phyloP scores from a whole-genome alignment of 2,888 invertebrate genomes.

The Pristionchus maxplancki region DNA sequence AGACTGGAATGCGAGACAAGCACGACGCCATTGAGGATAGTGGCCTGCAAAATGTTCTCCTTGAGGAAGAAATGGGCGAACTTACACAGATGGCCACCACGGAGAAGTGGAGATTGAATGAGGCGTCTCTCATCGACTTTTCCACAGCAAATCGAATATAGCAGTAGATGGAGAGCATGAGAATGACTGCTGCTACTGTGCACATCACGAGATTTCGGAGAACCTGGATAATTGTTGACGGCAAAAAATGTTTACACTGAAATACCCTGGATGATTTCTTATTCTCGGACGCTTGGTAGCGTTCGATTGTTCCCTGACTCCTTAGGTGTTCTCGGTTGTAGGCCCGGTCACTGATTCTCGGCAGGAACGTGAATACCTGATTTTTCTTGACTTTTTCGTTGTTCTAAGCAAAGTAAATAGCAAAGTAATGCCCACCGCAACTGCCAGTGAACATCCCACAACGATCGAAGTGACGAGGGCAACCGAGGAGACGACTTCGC shows the following conservation, averaged over 20 bases:
- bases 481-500: neutral
- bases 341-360: neutral
- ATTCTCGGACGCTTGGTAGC: slow-evolving; percentile 1
- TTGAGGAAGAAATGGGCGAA: neutral
- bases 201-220: neutral
- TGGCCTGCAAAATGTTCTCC: neutral
- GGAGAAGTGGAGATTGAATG: slow-evolving; percentile 3
- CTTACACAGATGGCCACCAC: neutral
- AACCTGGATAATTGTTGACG: neutral
- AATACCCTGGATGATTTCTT: neutral
- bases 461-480: slow-evolving; percentile 15
- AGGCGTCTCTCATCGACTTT: neutral
- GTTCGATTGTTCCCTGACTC: neutral
- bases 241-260: neutral
- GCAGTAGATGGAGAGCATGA: neutral
- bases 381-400: neutral
- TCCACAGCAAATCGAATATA: slow-evolving; percentile 19
- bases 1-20: neutral
- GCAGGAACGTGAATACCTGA: neutral
- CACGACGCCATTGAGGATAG: neutral
- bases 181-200: neutral
- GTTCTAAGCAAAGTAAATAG: no score
- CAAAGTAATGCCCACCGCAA: neutral
- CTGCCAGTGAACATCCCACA: neutral
- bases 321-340: neutral